These are phyloP conservation scores for Pseudorhombus dupliciocellatus DNA, from an alignment of 2,113 vertebrate genomes.

Conservation along the genomic window DNA sequence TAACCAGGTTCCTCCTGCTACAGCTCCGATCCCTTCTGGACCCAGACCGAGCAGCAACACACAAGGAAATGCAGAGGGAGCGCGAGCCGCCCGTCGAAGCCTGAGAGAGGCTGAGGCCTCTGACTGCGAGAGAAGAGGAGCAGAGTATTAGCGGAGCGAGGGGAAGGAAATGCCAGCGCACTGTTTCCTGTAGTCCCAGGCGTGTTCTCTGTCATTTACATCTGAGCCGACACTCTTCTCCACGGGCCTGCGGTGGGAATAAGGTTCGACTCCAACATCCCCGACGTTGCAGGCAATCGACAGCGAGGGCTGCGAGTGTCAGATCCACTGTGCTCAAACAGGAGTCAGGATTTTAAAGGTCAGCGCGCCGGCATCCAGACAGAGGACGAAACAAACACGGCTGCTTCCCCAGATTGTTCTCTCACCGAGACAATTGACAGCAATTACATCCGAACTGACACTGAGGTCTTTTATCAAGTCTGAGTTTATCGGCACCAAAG, in stretches of 20 bases:
- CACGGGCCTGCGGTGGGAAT: background rate
- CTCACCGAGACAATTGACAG: constrained; percentile 55
- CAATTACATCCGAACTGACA: constrained; percentile 53
- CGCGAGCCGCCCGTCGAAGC: no score
- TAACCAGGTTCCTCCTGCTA: no score
- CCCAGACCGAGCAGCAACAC: no score
- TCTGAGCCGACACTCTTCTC: background rate
- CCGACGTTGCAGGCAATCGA: constrained; percentile 35
- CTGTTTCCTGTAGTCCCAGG: background rate
- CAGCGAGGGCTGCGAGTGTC: constrained; percentile 29
- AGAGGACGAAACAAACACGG: constrained; percentile 42
- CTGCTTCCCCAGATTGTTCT: constrained; percentile 42
- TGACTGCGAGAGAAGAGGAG: background rate
- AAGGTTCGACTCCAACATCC: constrained; percentile 14
- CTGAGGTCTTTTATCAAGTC: constrained; percentile 31
- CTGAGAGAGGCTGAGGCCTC: background rate
- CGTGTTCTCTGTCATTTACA: constrained; percentile 13
- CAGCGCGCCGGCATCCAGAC: constrained; percentile 46
- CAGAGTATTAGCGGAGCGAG: background rate
- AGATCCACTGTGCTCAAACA: constrained; percentile 35
- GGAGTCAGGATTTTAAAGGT: constrained; percentile 53
- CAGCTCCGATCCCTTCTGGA: no score
- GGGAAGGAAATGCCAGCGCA: constrained; percentile 24
- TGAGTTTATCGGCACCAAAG: constrained; percentile 36
- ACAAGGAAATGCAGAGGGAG: no score